A percentile compares a stretch with the other conserved stretches of the same genome.
These are phyloP conservation scores for Willowsia nigromaculata DNA, from an alignment of 2,888 invertebrate genomes.

Conservation along the genomic window DNA sequence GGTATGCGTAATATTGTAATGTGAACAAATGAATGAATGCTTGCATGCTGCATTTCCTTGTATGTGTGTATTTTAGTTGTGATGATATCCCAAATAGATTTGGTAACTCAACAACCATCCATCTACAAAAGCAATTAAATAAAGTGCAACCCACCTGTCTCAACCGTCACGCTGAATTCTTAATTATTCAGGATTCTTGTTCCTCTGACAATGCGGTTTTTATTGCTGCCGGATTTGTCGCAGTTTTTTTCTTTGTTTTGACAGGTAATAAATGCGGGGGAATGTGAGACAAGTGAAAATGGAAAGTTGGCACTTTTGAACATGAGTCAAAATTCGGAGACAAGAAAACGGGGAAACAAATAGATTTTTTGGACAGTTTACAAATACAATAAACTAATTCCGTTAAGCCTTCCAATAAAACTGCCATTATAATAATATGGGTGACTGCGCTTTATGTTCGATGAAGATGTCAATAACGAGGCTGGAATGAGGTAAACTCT, in stretches of 20 bases:
- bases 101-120: neutral
- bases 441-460: constrained; percentile 38
- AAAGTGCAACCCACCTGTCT: constrained; percentile 36
- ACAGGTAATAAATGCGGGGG: neutral
- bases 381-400: constrained; percentile 24
- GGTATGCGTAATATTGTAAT: constrained; percentile 18
- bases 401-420: constrained; percentile 6
- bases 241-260: neutral
- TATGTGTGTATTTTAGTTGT: neutral
- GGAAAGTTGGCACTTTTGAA: neutral
- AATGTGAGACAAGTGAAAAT: neutral
- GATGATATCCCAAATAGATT: neutral
- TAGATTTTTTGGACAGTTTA: too few relatives aligned
- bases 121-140: neutral
- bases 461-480: constrained; percentile 52
- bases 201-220: neutral
- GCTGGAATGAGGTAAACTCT: constrained; percentile 37
- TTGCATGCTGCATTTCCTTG: neutral
- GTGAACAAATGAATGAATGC: constrained; percentile 26
- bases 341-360: too few relatives aligned
- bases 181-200: neutral
- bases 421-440: constrained; percentile 39
- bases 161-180: neutral
- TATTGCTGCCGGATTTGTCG: too few relatives aligned
- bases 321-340: too few relatives aligned